These are phyloP conservation scores for Cariama cristata DNA, from an alignment of 2,113 vertebrate genomes.

Conservation along the genomic window DNA sequence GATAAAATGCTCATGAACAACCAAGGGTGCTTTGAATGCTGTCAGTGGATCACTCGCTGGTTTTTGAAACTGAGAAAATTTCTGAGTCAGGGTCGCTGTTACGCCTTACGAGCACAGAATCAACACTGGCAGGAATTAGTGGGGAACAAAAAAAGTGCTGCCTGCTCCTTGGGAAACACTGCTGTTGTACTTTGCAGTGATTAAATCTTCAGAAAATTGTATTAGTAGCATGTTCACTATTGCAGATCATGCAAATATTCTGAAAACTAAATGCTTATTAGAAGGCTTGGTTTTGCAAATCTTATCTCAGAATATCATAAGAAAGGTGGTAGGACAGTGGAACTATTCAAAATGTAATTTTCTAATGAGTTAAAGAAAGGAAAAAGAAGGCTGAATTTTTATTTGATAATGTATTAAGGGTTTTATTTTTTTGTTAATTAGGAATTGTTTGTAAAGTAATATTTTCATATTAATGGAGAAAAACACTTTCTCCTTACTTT, in stretches of 20 bases:
- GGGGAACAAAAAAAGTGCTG: background rate
- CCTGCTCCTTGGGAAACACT: background rate
- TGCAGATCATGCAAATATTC: background rate
- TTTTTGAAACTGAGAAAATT: background rate
- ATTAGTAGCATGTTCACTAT: background rate
- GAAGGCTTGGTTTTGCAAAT: background rate
- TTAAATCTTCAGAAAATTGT: background rate
- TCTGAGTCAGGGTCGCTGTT: background rate
- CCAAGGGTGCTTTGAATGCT: background rate
- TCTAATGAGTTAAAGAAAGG: background rate
- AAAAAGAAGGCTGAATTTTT: background rate
- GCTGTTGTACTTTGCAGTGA: background rate
- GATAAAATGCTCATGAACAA: background rate
- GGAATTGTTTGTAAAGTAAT: background rate
- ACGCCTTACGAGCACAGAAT: background rate
- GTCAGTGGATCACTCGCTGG: background rate
- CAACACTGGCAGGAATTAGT: background rate
- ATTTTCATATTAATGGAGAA: background rate
- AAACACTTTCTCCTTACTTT: background rate
- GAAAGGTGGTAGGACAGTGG: background rate
- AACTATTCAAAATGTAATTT: background rate
- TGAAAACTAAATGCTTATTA: fast-evolving
- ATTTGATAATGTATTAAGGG: background rate
- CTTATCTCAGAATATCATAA: background rate
- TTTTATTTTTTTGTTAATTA: background rate